These are phyloP conservation scores for Microtus agrestis DNA, from an alignment of 2,797 vertebrate species.

Conservation along the genomic window DNA sequence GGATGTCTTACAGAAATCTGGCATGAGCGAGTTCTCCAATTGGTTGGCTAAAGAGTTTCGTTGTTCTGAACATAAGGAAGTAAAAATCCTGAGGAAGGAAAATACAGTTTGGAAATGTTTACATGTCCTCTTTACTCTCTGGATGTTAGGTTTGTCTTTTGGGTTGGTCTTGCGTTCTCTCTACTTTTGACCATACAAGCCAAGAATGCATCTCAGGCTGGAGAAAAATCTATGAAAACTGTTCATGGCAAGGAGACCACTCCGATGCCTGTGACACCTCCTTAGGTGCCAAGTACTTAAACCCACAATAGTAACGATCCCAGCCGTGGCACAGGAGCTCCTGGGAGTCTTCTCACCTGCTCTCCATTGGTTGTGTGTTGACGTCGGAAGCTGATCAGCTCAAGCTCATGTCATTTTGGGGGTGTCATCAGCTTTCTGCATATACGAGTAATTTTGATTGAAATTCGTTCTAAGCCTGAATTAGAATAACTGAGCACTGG, in stretches of 20 bases:
- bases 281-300: constrained; percentile 2
- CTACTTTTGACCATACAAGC: constrained; percentile 9
- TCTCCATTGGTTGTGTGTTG: constrained; percentile 56
- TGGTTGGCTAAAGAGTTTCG: constrained; percentile 45
- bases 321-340: background rate
- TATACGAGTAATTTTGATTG: constrained; percentile 51
- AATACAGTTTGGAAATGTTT: background rate
- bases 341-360: constrained; percentile 38
- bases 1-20: constrained; percentile 46
- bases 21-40: constrained; percentile 24
- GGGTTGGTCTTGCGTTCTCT: constrained; percentile 34
- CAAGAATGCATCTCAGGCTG: background rate
- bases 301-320: constrained; percentile 43
- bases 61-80: constrained; percentile 58
- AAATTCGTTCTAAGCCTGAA: constrained; percentile 81
- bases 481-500: constrained; percentile 83
- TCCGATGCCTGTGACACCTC: background rate
- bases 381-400: constrained; percentile 69
- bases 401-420: constrained; percentile 76
- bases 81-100: constrained; percentile 39
- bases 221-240: constrained; percentile 37
- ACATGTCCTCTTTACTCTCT: background rate
- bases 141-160: constrained; percentile 44
- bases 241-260: constrained; percentile 5
- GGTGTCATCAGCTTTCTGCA: constrained; percentile 64